Base-by-base conservation (phyloP, 2,113 vertebrate genomes). In the Nycticebus coucang region DNA sequence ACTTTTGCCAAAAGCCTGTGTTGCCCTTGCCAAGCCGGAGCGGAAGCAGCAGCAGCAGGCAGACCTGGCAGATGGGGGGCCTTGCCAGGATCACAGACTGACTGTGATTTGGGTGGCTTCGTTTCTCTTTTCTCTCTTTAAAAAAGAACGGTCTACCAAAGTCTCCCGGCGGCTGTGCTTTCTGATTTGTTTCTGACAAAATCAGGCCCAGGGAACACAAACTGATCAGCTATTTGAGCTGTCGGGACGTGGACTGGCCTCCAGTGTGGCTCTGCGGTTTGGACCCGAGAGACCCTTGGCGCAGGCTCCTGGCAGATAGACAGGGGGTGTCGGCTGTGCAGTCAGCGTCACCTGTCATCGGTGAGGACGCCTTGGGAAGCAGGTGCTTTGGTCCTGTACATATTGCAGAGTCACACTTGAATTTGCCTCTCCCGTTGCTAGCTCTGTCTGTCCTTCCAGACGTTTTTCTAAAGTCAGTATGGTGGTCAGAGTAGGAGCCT, bases 271-370 rank as follows among this genome's bases (percentile, higher is more conserved):
- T 33, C 74, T 7, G 19, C 3, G 10, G 5, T 69, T 72, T 71
- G n/a, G 50, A 71, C 21, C 5, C 5, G 72, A 35, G 86, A 28
- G 28, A 75, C 5, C 26, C 8, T 33, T 8, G 33, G 26, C 28
- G 18, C 53, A 6, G 62, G 41, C 24, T 75, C 53, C 71, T 7
- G 22, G 12, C 15, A 26, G 26, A 21, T 1, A 35, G 8, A 18
- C 0, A 30, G 60, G 69, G 26, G 90, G 35, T 18, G 30, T 53
- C 12, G 14, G 8, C 22, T 4, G 64, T 5, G 5, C 1, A 0
- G n/a, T 22, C 7, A 30, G n/a, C 12, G 9, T 35, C 57, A 15
- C 0, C 62, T n/a, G 22, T 35, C 17, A 11, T 7, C 1, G 15
- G 75, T 50, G 17, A 81, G 69, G 66, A 21, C 24, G 3, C 26